These are phyloP conservation scores for Trichonephila clavipes DNA, from an alignment of 1,140 invertebrate species.

Conservation along the genomic window DNA sequence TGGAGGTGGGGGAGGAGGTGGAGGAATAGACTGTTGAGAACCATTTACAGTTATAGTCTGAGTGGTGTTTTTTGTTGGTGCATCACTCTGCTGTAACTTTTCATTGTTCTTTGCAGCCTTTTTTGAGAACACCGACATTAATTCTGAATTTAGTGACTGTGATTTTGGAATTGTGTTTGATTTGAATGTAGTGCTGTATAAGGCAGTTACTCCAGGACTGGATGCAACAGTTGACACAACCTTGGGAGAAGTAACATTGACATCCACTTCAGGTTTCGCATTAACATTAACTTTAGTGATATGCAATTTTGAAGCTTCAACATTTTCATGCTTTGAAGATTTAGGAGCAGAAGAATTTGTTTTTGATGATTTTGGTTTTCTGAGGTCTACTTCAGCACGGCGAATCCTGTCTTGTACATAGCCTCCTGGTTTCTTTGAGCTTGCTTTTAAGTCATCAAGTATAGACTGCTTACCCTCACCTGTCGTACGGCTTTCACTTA, in stretches of 20 bases:
- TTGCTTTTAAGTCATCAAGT: conserved; percentile 72
- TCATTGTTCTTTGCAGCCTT: conserved; percentile 36
- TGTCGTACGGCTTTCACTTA: neutral
- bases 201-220: neutral
- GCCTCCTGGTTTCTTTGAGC: conserved; percentile 78
- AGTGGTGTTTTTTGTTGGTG: neutral
- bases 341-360: neutral
- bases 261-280: neutral
- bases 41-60: conserved; percentile 66
- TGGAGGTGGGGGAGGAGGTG: conserved; percentile 56
- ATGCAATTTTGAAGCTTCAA: conserved; percentile 71
- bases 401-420: conserved; percentile 77
- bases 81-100: neutral
- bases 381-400: conserved; percentile 67
- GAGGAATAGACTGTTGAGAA: neutral
- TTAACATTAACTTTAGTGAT: conserved; percentile 71
- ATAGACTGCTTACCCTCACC: conserved; percentile 53
- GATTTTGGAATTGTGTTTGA: conserved; percentile 67
- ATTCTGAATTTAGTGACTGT: conserved; percentile 66
- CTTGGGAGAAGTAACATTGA: conserved; percentile 3
- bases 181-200: neutral
- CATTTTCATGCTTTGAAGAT: conserved; percentile 12
- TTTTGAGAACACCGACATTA: conserved; percentile 62
- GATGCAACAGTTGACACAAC: neutral
- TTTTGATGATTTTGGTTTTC: conserved; percentile 64